Evolutionary conservation across 2,888 invertebrate species (phyloP).

Genomic region (Drosophila putrida): DNA sequence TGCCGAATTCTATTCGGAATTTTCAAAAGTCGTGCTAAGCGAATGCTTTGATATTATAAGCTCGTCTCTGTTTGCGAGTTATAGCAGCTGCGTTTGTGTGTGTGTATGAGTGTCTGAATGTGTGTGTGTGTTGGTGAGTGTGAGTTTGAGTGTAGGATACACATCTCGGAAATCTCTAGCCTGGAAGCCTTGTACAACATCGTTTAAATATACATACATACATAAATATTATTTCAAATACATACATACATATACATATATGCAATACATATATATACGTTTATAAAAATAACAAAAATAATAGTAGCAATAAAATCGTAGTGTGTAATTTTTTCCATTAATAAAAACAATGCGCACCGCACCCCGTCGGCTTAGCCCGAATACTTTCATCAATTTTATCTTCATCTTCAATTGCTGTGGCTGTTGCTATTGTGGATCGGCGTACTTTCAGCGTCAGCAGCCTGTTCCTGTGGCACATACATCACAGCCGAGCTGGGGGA

Average conservation of each 20-base stretch:
- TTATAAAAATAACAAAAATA: constrained; percentile 81
- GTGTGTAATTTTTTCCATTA: constrained; percentile 70
- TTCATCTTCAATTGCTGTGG: constrained; percentile 73
- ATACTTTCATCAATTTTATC: constrained; percentile 68
- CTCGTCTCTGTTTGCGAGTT: constrained; percentile 53
- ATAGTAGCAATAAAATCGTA: constrained; percentile 80
- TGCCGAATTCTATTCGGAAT: constrained; percentile 73
- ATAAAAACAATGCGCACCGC: constrained; percentile 79
- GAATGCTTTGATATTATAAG: constrained; percentile 66
- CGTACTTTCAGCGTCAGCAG: constrained; percentile 49
- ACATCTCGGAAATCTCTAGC: constrained; percentile 64
- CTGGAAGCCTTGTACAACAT: constrained; percentile 80
- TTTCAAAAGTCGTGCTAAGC: constrained; percentile 65
- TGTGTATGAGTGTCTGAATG: constrained; percentile 30
- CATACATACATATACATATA: constrained; percentile 47
- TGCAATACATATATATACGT: constrained; percentile 35
- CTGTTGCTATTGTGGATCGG: constrained; percentile 57
- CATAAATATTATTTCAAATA: constrained; percentile 40
- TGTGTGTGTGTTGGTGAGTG: constrained; percentile 18
- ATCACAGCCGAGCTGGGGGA: constrained; percentile 61
- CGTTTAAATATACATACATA: constrained; percentile 69
- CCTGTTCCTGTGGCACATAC: constrained; percentile 74
- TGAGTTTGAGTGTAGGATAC: constrained; percentile 46
- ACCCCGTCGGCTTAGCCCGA: constrained; percentile 64
- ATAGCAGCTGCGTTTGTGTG: constrained; percentile 47